Evolutionary conservation across 2,888 invertebrate species (phyloP), one percentile per base, ranked within the genome.

Genomic region (Isoperla grammatica): DNA sequence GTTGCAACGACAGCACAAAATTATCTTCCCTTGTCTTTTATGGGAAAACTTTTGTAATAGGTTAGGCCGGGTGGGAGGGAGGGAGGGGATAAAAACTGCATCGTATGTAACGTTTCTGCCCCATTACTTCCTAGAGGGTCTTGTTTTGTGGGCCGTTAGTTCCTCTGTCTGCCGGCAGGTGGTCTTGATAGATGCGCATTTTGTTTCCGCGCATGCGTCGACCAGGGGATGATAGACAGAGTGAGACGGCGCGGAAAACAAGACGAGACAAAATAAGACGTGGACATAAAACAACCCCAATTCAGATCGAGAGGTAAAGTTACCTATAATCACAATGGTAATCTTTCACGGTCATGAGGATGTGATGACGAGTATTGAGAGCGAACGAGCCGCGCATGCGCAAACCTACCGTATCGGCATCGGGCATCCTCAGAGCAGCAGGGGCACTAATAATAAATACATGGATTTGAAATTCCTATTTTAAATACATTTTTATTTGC

Each of bases 61-160:
- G 2, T 45, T 2, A 13, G 23, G 23, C 43, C 15, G 55, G 39
- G 56, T 17, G 39, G 39, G 45, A 2, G n/a, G 50, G 39, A 17
- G 3, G 45, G 39, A 29, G 53, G 19, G 53, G 23, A 13, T 49
- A 11, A 50, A 58, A 37, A 61, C 50, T 43, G 56, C 59, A 23
- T 45, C 37, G 57, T 48, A 60, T 49, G 60, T 60, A 60, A 56
- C 43, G 60, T 60, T 60, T 60, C 60, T 56, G 60, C 23, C 56
- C 49, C 60, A 60, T 60, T 56, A 56, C 42, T 56, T 56, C 43
- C 43, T 22, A 60, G 46, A 48, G 37, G 60, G 54, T 13, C 43
- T 54, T 55, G 49, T 48, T 60, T 60, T 60, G 56, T 46, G 60
- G 56, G 40, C 56, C 60, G 60, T 49, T 60, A 60, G 50, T 60